Evolutionary conservation across 2,797 vertebrate genomes (phyloP).

Genomic region (Hirundo rustica): DNA sequence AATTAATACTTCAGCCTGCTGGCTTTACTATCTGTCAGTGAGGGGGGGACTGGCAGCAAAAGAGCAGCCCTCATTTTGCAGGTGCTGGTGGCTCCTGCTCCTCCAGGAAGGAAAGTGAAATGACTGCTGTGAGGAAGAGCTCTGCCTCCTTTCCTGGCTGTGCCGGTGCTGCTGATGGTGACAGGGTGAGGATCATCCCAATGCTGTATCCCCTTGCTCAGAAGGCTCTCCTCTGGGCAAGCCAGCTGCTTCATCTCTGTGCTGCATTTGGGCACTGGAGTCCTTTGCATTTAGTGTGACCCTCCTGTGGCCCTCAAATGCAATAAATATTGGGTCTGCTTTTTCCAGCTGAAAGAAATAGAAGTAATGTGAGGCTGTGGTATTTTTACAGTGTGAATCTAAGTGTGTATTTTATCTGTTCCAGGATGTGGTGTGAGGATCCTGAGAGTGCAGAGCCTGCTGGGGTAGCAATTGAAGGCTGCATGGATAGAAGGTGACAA

Average conservation of each 20-base stretch:
- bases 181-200: background rate
- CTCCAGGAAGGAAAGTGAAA: background rate
- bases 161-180: background rate
- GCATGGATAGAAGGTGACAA: background rate
- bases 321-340: background rate
- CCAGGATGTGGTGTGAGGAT: background rate
- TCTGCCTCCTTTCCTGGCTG: background rate
- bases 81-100: background rate
- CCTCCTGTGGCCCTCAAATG: background rate
- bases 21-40: background rate
- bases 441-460: background rate
- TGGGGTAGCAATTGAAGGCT: background rate
- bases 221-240: accelerated
- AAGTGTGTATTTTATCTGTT: background rate
- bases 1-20: background rate
- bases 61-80: background rate
- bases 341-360: background rate
- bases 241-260: background rate
- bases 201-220: too few relatives aligned
- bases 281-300: background rate
- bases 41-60: background rate
- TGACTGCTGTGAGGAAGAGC: background rate
- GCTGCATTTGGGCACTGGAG: background rate
- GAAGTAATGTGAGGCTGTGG: background rate
- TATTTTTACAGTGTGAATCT: background rate